Evolutionary conservation across 1,140 invertebrate species (phyloP), one percentile per base, ranked within the genome.

Genomic region (Drosophila pseudoobscura): DNA sequence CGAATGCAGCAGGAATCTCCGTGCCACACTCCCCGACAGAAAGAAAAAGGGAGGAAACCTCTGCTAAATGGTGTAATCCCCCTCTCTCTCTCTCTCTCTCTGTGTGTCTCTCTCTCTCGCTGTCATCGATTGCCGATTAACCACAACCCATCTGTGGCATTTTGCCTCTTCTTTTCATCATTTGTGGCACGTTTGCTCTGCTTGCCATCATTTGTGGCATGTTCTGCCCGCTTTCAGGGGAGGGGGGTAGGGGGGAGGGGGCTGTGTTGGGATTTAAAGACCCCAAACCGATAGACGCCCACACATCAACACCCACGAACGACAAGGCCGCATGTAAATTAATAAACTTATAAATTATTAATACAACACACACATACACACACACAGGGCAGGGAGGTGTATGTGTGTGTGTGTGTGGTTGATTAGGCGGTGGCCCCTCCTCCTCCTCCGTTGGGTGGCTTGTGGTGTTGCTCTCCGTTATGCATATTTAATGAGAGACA

Each of bases 271-370:
- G 61, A 68, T 69, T 69, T 69, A 69, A 69, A 69, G 64, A 57
- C 51, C 31, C 8, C 8, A 35, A 35, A 9, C 31, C 31, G 45
- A 54, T n/a, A 41, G 26, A 57, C 26, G 26, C 49, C 64, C 59
- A 71, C 70, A 55, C 47, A 57, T 43, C 57, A 20, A 41, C 70
- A 66, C 43, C 72, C 29, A 22, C 50, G 17, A 26, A 13, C 8
- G 20, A 3, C 43, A 17, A 56, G 43, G 52, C 61, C 59, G 59
- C 66, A 62, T 87, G 70, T 78, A 88, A 85, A 85, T 87, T 87
- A 87, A 78, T 88, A 87, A 87, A 88, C 78, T 82, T 69, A 64
- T 87, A 78, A 82, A 88, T 87, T 82, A 82, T 88, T 78, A 78
- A 87, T 85, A 39, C 11, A 39, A 39, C 35, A 39, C 7, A n/a